phyloP scores from a whole-genome alignment of 2,113 vertebrate species.

The Cnemophilus loriae region DNA sequence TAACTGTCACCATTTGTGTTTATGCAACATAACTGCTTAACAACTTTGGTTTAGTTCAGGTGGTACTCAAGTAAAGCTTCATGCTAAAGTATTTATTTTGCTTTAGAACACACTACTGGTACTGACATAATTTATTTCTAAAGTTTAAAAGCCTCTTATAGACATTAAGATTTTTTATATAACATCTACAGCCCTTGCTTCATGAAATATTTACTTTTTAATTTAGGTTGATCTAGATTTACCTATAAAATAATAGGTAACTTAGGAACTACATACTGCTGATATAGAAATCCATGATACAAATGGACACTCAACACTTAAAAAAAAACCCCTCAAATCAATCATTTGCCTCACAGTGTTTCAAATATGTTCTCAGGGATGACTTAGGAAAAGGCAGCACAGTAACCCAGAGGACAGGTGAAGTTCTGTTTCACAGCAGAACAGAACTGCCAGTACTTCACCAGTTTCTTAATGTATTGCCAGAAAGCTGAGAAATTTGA shows the following conservation, averaged over 20 bases:
- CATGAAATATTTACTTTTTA: neutral
- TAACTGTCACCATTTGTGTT: neutral
- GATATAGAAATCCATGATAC: fast-evolving
- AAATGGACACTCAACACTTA: neutral
- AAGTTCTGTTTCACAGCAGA: neutral
- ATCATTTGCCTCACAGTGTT: neutral
- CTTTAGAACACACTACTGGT: neutral
- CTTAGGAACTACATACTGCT: neutral
- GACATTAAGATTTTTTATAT: neutral
- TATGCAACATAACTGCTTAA: neutral
- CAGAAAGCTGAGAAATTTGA: neutral
- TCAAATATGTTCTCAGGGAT: neutral
- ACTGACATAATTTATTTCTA: neutral
- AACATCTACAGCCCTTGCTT: neutral
- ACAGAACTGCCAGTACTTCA: neutral
- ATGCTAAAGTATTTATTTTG: neutral
- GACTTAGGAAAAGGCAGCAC: neutral
- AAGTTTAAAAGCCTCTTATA: neutral
- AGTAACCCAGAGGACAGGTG: neutral
- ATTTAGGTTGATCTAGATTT: neutral
- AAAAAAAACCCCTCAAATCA: neutral
- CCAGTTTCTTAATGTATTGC: neutral
- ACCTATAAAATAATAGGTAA: neutral
- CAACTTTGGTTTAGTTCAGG: neutral
- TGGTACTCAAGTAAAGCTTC: neutral